A percentile compares a stretch with the other conserved stretches of the same genome.
phyloP scores from a whole-genome alignment of 2,888 invertebrate species.

The Lydus trimaculatus region DNA sequence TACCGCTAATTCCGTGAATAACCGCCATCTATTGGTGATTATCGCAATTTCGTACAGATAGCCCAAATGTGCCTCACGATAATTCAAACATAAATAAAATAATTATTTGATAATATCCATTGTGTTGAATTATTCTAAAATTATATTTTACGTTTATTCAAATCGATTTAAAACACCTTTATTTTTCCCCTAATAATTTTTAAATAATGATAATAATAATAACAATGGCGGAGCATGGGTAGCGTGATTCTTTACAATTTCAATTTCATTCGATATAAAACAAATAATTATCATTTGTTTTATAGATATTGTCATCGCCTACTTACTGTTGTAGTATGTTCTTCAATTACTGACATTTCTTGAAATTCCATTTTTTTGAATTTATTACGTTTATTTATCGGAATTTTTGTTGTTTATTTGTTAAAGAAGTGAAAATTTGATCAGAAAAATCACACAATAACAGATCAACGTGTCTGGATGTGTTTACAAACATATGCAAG shows the following conservation, averaged over 20 bases:
- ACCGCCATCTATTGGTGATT: neutral
- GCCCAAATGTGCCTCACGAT: slow-evolving; percentile 48
- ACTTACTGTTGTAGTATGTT: slow-evolving; percentile 69
- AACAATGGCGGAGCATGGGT: neutral
- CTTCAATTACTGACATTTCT: slow-evolving; percentile 69
- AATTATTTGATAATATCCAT: slow-evolving; percentile 10
- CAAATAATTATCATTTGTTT: slow-evolving; percentile 5
- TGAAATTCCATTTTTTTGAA: slow-evolving; percentile 64
- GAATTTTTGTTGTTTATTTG: too few species aligned
- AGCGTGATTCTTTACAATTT: slow-evolving; percentile 7
- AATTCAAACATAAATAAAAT: slow-evolving; percentile 16
- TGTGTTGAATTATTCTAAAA: slow-evolving; percentile 4
- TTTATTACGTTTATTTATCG: neutral
- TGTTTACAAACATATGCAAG: slow-evolving; percentile 82
- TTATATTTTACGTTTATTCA: too few species aligned
- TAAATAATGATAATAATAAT: neutral
- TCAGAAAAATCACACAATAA: slow-evolving; percentile 42
- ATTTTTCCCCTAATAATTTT: too few species aligned
- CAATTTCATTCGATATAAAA: neutral
- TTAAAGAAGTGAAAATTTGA: slow-evolving; percentile 1
- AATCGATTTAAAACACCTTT: too few species aligned
- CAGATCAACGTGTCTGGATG: slow-evolving; percentile 66
- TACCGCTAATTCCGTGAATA: neutral
- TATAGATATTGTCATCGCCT: slow-evolving; percentile 38
- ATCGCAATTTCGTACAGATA: slow-evolving; percentile 21